Evolutionary conservation across 53 echinoderm and acorn worm genomes (phyloP), one percentile per base, ranked within the genome.

Genomic region (Arbacia lixula): DNA sequence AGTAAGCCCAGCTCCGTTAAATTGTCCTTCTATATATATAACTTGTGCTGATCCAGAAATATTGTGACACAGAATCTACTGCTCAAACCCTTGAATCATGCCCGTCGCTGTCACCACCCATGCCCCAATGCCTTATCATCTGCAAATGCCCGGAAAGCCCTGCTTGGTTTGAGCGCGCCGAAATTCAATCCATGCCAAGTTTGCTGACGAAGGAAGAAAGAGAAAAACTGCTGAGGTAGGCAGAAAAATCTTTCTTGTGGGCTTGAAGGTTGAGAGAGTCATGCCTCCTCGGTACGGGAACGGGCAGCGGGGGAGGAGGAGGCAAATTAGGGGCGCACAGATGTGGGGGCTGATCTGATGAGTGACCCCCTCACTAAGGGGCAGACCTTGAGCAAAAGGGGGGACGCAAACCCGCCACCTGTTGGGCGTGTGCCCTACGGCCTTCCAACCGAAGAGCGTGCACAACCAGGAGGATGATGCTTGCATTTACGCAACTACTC

Each of bases 141-240:
- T 74, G 55, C 78, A 77, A 77, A 57, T 77, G 57, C 57, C 78
- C 39, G 78, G 78, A 77, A 77, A 77, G 78, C 58, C 56, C 36
- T 35, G 78, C 57, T 58, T 77, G 60, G 58, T 41, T 58, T 25
- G 58, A 53, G 26, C 35, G 78, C 78, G 53, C 19, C 34, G 53
- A 74, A 49, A 53, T 27, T 31, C 74, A 4, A 35, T 51, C 26
- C 74, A 20, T 43, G 74, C 74, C 74, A 74, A 53, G 34, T 30
- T 74, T 31, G 9, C 33, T 11, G 52, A 71, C 53, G 53, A 53
- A 29, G 31, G 53, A 11, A 39, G 60, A 77, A 39, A 77, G 60
- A 77, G 29, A 77, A 51, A 77, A 77, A 77, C n/a, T 77, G 78
- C 78, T 77, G 78, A 77, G 78, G 20, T 77, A 21, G 5, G 78